phyloP scores from a whole-genome alignment of 2,888 invertebrate genomes.

The Atherix ibis region DNA sequence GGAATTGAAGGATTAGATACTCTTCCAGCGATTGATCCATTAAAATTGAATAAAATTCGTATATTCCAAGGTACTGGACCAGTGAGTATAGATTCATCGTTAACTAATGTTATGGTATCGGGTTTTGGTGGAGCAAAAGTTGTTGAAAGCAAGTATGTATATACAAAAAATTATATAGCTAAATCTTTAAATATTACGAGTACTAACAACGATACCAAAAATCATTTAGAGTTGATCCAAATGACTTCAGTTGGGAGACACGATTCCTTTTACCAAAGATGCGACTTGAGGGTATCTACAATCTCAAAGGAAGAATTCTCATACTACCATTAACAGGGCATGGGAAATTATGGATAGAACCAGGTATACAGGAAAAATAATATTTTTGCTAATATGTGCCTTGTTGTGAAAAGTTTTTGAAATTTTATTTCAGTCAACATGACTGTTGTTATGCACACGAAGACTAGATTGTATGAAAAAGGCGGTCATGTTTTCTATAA shows the following conservation, averaged over 20 bases:
- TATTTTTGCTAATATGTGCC: too few relatives aligned
- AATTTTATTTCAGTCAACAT: constrained; percentile 41
- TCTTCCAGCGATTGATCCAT: constrained; percentile 42
- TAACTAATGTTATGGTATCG: constrained; percentile 44
- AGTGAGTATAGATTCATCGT: constrained; percentile 48
- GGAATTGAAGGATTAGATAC: constrained; percentile 19
- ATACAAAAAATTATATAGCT: not conserved
- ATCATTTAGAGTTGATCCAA: constrained; percentile 40
- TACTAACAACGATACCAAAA: not conserved
- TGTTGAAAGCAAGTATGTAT: constrained; percentile 39
- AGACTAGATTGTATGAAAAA: constrained; percentile 42
- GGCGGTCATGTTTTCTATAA: constrained; percentile 48
- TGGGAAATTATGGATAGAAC: constrained; percentile 53
- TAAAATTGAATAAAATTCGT: constrained; percentile 43
- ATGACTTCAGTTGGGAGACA: constrained; percentile 49
- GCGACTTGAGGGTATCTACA: constrained; percentile 49
- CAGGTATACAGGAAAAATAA: too few relatives aligned
- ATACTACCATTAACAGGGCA: constrained; percentile 48
- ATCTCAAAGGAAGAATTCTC: constrained; percentile 47
- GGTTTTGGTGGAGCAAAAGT: constrained; percentile 46
- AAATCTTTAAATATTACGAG: not conserved
- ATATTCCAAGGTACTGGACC: constrained; percentile 51
- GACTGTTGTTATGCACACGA: constrained; percentile 45
- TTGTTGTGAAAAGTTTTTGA: too few relatives aligned
- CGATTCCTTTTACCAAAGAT: constrained; percentile 45